A percentile compares a stretch with the other conserved stretches of the same genome.
Evolutionary conservation across 2,113 vertebrate genomes (phyloP).

Genomic region (Machaerirhynchus nigripectus): DNA sequence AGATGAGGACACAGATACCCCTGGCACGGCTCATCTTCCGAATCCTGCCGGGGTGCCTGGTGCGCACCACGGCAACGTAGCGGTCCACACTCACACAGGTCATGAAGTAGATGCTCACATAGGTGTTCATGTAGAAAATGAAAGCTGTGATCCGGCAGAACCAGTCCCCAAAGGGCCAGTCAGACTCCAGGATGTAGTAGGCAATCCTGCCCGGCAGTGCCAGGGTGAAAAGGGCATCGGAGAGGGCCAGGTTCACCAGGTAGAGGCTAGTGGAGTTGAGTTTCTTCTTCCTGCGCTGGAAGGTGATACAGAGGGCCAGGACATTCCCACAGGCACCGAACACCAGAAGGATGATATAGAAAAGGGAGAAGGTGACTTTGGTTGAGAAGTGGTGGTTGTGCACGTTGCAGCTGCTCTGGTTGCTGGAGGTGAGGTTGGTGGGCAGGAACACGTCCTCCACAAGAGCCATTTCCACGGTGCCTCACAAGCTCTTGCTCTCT

Average conservation of each 20-base stretch:
- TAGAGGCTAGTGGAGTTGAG: slow-evolving; percentile 82
- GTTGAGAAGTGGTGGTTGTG: slow-evolving; percentile 65
- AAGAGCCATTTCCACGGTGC: not conserved
- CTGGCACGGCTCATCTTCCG: slow-evolving; percentile 64
- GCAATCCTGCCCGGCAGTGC: slow-evolving; percentile 77
- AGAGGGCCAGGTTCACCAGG: slow-evolving; percentile 81
- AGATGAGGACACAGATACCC: slow-evolving; percentile 72
- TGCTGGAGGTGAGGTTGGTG: slow-evolving; percentile 41
- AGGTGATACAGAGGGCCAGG: slow-evolving; percentile 79
- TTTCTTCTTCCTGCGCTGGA: slow-evolving; percentile 77
- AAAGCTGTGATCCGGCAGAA: slow-evolving; percentile 77
- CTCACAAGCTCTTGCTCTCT: not conserved
- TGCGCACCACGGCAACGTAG: slow-evolving; percentile 81
- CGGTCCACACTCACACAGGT: slow-evolving; percentile 83
- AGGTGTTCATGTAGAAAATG: slow-evolving; percentile 82
- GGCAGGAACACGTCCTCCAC: not conserved
- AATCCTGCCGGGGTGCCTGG: slow-evolving; percentile 63
- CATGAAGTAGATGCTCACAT: slow-evolving; percentile 84
- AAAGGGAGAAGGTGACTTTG: slow-evolving; percentile 74
- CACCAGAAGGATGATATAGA: slow-evolving; percentile 76
- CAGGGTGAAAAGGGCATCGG: slow-evolving; percentile 81
- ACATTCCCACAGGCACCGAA: slow-evolving; percentile 77
- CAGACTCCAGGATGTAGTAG: slow-evolving; percentile 78
- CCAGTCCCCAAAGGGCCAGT: slow-evolving; percentile 84
- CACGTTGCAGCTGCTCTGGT: slow-evolving; percentile 73